These are phyloP conservation scores for Oedothorax gibbosus DNA, from an alignment of 1,140 invertebrate genomes.

Conservation along the genomic window DNA sequence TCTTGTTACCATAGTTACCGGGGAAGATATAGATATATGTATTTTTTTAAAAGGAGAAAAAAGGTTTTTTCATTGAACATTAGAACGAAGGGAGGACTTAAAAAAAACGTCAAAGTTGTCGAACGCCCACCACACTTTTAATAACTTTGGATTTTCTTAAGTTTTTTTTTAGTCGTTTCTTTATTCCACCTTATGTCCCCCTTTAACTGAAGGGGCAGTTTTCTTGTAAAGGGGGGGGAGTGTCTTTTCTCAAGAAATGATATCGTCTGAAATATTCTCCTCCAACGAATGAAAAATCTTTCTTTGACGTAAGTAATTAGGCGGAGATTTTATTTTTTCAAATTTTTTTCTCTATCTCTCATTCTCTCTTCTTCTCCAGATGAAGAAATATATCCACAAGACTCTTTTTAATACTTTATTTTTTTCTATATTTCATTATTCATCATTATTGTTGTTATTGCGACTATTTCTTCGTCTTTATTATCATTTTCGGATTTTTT, in stretches of 20 bases:
- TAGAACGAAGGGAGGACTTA: conserved; percentile 3
- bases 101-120: conserved; percentile 55
- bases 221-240: conserved; percentile 20
- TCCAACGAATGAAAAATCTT: conserved; percentile 58
- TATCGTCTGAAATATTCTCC: conserved; percentile 46
- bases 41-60: conserved; percentile 16
- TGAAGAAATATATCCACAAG: not conserved
- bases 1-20: conserved; percentile 27
- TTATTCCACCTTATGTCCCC: not conserved
- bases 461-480: conserved; percentile 5
- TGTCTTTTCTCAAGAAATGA: not conserved
- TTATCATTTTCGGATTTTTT: conserved; percentile 15
- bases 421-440: not conserved
- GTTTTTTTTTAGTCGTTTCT: conserved; percentile 24
- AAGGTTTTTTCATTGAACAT: conserved; percentile 30
- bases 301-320: conserved; percentile 59
- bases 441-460: conserved; percentile 3
- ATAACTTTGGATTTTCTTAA: conserved; percentile 52
- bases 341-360: conserved; percentile 1
- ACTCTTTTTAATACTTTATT: conserved; percentile 18
- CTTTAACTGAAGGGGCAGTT: conserved; percentile 46
- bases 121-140: conserved; percentile 56
- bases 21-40: conserved; percentile 45
- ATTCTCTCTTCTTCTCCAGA: not conserved
- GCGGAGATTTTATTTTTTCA: conserved; percentile 23